Conservation (phyloP, 2,113 vertebrate genomes). For the Diadophis punctatus region DNA sequence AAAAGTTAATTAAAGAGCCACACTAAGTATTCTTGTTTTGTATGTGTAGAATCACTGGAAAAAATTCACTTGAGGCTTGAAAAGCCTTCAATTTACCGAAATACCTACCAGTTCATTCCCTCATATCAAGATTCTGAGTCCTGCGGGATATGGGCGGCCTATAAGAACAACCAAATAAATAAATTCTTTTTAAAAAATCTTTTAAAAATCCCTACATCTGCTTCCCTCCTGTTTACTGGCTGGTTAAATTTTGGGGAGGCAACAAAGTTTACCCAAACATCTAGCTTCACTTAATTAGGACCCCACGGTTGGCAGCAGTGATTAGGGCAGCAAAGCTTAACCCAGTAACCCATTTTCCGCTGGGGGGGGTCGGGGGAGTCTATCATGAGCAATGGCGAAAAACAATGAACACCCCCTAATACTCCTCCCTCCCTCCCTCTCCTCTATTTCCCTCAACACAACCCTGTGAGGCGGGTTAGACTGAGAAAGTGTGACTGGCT, state of each 20-base stretch:
- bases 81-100: background rate
- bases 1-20: background rate
- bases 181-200: background rate
- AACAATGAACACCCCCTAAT: background rate
- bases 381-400: background rate
- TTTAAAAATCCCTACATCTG: background rate
- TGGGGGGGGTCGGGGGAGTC: background rate
- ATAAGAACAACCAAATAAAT: too few relatives aligned
- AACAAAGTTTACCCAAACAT: background rate
- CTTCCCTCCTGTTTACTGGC: background rate
- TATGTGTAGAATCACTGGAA: background rate
- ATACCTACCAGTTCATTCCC: background rate
- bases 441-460: background rate
- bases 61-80: background rate
- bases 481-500: background rate
- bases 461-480: background rate
- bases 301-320: background rate
- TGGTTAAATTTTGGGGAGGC: background rate
- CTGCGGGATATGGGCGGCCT: too few relatives aligned
- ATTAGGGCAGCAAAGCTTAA: background rate
- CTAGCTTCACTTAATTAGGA: background rate
- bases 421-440: background rate
- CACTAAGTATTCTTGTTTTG: background rate
- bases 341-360: background rate
- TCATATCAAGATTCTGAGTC: background rate